Evolutionary conservation across 2,113 vertebrate species (phyloP).

Genomic region (Rhipidura dahli): DNA sequence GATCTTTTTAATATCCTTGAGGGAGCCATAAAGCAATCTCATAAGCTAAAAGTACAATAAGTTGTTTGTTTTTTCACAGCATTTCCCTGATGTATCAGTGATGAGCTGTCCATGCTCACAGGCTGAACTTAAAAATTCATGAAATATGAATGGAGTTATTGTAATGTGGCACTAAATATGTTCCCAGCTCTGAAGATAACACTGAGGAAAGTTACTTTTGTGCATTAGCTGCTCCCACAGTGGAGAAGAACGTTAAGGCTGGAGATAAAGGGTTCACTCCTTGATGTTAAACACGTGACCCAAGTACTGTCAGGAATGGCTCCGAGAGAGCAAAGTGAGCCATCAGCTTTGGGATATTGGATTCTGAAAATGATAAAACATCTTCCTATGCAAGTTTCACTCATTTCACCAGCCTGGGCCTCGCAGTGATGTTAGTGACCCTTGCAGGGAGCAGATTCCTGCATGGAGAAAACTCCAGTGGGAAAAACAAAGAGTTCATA

Average conservation of each 20-base stretch:
- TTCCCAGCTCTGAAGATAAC: constrained; percentile 27
- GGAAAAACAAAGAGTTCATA: background rate
- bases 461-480: background rate
- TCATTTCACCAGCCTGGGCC: background rate
- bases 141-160: constrained; percentile 26
- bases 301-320: background rate
- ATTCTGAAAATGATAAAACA: background rate
- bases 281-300: background rate
- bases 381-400: background rate
- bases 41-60: constrained; percentile 4
- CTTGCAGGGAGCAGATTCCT: background rate
- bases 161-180: background rate
- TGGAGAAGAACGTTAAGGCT: background rate
- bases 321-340: background rate
- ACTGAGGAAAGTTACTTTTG: constrained; percentile 1
- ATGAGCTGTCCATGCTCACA: constrained; percentile 13
- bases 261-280: background rate
- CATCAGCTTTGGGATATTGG: background rate
- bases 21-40: background rate
- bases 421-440: background rate
- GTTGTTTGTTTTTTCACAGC: constrained; percentile 9
- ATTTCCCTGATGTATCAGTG: constrained; percentile 11
- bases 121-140: constrained; percentile 14
- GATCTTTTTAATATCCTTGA: constrained; percentile 46
- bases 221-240: background rate